These are phyloP conservation scores for Megaceryle torquata DNA, from an alignment of 2,113 vertebrate species.

Conservation along the genomic window DNA sequence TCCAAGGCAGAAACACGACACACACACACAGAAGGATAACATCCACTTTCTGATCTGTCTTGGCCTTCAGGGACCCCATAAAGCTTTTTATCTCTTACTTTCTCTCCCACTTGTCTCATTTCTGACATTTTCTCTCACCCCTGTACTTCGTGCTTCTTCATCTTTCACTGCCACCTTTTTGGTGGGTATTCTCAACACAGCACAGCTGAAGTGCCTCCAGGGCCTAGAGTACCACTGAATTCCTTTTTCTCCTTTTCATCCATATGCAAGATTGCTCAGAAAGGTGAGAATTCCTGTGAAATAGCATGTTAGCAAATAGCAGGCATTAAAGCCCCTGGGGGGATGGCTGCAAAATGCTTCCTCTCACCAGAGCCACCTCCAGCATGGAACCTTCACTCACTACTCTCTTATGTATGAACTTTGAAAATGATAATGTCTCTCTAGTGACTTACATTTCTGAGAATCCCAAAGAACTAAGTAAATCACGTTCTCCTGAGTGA, in stretches of 20 bases:
- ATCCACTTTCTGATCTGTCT: not conserved
- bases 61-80: not conserved
- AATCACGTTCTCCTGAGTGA: not conserved
- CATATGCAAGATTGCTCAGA: not conserved
- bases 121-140: not conserved
- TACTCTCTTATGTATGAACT: not conserved
- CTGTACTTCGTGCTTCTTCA: not conserved
- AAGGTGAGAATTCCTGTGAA: slow-evolving; percentile 42
- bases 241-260: not conserved
- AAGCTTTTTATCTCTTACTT: not conserved
- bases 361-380: slow-evolving; percentile 1
- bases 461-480: not conserved
- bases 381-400: not conserved
- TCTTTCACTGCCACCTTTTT: not conserved
- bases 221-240: not conserved
- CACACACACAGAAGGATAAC: not conserved
- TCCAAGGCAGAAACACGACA: not conserved
- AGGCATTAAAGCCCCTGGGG: not conserved
- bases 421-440: not conserved
- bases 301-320: slow-evolving; percentile 14
- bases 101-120: not conserved
- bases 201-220: not conserved
- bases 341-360: slow-evolving; percentile 38
- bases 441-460: not conserved
- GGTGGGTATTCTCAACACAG: not conserved